These are phyloP conservation scores for Zeuzera pyrina DNA, from an alignment of 2,888 invertebrate genomes.

Conservation along the genomic window DNA sequence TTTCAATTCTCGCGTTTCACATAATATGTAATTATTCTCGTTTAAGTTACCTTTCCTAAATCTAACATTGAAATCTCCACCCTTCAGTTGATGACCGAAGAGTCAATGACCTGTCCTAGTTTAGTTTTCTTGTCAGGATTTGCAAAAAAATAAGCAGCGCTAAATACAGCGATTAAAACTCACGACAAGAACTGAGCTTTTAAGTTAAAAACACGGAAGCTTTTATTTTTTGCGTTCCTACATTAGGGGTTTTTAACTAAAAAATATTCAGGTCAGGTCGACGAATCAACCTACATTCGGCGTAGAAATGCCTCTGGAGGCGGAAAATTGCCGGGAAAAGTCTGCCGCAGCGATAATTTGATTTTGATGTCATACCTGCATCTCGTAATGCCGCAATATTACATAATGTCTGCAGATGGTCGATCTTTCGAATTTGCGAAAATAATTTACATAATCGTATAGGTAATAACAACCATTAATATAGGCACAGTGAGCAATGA, in stretches of 20 bases:
- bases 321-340: constrained; percentile 2
- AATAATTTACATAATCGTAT: too few species aligned
- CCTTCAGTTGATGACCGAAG: too few species aligned
- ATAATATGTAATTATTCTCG: too few species aligned
- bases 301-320: constrained; percentile 9
- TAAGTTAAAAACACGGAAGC: not conserved
- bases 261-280: constrained; percentile 42
- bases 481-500: too few species aligned
- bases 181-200: not conserved
- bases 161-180: not conserved
- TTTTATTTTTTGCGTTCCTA: not conserved
- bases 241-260: constrained; percentile 13
- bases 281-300: constrained; percentile 24
- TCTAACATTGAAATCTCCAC: too few species aligned
- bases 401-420: constrained; percentile 40
- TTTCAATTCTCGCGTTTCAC: too few species aligned
- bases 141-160: too few species aligned
- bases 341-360: constrained; percentile 1
- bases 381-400: constrained; percentile 37
- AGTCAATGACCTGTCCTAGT: too few species aligned
- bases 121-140: too few species aligned
- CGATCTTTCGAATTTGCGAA: not conserved
- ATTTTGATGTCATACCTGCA: constrained; percentile 4
- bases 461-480: too few species aligned
- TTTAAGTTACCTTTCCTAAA: too few species aligned